Evolutionary conservation across 2,888 invertebrate species (phyloP), one percentile per base, ranked within the genome.

Genomic region (Mystacides longicornis): DNA sequence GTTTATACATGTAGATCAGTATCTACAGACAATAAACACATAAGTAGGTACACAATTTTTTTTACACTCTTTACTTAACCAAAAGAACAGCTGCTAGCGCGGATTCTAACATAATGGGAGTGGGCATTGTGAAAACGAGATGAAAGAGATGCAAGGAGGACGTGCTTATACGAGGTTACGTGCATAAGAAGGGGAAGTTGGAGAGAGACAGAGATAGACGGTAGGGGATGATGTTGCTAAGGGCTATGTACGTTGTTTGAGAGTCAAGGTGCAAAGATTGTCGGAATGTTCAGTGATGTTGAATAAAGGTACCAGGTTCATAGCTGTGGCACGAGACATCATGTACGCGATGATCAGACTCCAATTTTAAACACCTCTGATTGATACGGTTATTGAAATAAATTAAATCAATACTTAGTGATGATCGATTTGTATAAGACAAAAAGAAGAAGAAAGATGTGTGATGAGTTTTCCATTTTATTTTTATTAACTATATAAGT

Each of bases 201-300:
- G 37, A 37, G 37, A 3, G 16, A 7, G 37, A 37, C n/a, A 4
- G 14, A 37, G 37, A 37, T 27, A 11, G 11, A 27, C 11, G 27
- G 11, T 27, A 27, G 37, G 37, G 37, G 37, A 7, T 37, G 37
- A 37, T 37, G 37, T 37, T 37, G 14, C 37, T 37, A 37, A 37
- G 37, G 37, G 37, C n/a, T n/a, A 37, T n/a, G n/a, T 37, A 37
- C 37, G n/a, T 37, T 37, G 16, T 37, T 37, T n/a, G 14, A 37
- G 3, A 37, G 37, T 54, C 54, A 49, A 20, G 45, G 49, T 43
- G 45, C 23, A 49, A 33, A 31, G 53, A 47, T 53, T 48, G 37
- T 48, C 53, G 48, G 37, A 47, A 53, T 47, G 48, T 21, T 53
- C 37, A 52, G n/a, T 42, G 45, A 18, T 16, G 7, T 16, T 16